Evolutionary conservation across 2,113 vertebrate species (phyloP).

Genomic region (Chlorocebus sabaeus): DNA sequence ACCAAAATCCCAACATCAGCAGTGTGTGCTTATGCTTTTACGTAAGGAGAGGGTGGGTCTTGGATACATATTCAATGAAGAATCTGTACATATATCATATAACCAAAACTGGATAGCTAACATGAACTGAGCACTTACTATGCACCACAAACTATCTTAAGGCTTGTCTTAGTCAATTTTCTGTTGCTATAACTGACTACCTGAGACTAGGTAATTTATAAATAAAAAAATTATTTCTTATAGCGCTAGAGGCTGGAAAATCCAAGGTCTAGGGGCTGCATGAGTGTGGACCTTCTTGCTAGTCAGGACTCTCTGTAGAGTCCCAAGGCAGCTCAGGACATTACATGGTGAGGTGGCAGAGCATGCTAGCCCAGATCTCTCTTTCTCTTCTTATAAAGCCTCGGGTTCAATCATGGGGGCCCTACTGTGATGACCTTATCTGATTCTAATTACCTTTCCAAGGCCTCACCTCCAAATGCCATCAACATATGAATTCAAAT

Average conservation of each 20-base stretch:
- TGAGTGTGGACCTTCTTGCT: not conserved
- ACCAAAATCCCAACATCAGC: not conserved
- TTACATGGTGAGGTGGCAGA: not conserved
- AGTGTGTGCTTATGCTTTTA: not conserved
- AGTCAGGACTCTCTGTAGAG: not conserved
- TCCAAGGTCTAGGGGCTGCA: not conserved
- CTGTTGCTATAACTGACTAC: not conserved
- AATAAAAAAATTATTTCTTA: not conserved
- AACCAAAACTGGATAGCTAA: not conserved
- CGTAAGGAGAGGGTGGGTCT: not conserved
- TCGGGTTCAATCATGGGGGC: not conserved
- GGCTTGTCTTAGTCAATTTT: not conserved
- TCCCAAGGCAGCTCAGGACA: not conserved
- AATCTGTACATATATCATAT: not conserved
- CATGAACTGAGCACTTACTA: not conserved
- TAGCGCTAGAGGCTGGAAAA: not conserved
- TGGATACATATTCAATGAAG: not conserved
- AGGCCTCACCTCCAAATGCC: not conserved
- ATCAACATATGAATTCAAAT: not conserved
- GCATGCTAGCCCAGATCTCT: not conserved
- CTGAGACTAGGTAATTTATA: not conserved
- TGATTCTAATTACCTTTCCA: not conserved
- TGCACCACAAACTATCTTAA: not conserved
- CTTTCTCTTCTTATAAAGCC: not conserved
- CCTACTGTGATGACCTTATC: not conserved